phyloP scores from a whole-genome alignment of 64 coral and sea anemone species.

The Stichodactyla mertensii region DNA sequence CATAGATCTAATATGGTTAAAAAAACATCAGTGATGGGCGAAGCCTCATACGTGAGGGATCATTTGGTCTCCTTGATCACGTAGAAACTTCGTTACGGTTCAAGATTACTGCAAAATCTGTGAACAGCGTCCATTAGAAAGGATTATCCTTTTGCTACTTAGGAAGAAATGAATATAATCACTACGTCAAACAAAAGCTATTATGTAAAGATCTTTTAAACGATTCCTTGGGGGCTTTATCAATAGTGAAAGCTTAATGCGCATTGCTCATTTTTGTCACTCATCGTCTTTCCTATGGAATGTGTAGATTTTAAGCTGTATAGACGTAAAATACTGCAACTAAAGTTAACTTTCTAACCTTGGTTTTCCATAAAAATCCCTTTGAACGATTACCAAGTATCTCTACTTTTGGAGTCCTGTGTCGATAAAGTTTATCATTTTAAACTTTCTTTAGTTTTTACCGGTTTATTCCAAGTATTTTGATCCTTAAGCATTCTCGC shows the following conservation, averaged over 20 bases:
- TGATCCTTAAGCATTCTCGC: too few relatives aligned
- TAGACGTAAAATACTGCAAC: not conserved
- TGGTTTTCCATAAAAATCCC: too few relatives aligned
- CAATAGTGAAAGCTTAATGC: not conserved
- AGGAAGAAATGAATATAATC: not conserved
- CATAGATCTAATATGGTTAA: too few relatives aligned
- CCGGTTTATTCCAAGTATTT: too few relatives aligned
- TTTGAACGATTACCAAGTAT: too few relatives aligned
- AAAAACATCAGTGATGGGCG: not conserved
- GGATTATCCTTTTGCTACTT: not conserved
- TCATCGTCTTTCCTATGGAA: not conserved
- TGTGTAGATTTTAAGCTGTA: not conserved
- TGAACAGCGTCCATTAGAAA: not conserved
- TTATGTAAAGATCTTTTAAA: not conserved
- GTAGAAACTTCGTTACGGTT: not conserved
- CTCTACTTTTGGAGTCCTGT: too few relatives aligned
- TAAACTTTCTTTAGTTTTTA: too few relatives aligned
- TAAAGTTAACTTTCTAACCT: too few relatives aligned
- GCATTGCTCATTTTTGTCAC: not conserved
- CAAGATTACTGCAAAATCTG: not conserved
- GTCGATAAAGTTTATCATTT: too few relatives aligned
- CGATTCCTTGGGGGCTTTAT: not conserved
- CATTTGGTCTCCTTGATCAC: not conserved
- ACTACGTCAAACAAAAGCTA: not conserved
- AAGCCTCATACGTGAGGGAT: not conserved